Evolutionary conservation across 2,888 invertebrate species (phyloP).

Genomic region (Miltochrista miniata): DNA sequence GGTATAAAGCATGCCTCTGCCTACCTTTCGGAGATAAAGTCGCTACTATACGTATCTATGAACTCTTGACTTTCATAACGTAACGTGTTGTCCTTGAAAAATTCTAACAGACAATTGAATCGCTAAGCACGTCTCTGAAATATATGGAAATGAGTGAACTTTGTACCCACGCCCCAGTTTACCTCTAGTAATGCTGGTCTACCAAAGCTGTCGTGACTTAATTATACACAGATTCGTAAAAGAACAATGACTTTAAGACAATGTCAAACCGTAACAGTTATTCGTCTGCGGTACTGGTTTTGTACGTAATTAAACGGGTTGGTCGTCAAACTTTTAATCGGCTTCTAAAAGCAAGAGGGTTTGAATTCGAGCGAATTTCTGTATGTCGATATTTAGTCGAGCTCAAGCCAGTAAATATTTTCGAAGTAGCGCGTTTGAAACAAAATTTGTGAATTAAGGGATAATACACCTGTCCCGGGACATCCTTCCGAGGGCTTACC

Average conservation of each 20-base stretch:
- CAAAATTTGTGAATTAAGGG: no score
- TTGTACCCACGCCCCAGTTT: slow-evolving; percentile 40
- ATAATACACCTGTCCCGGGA: no score
- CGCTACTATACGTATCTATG: neutral
- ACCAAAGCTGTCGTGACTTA: slow-evolving; percentile 44
- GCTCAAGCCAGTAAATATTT: no score
- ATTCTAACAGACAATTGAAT: slow-evolving; percentile 25
- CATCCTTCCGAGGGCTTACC: no score
- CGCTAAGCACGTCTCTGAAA: slow-evolving; percentile 50
- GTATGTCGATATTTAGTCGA: no score
- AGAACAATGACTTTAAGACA: slow-evolving; percentile 24
- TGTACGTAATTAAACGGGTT: slow-evolving; percentile 32
- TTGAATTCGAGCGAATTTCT: no score
- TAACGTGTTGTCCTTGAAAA: slow-evolving; percentile 19
- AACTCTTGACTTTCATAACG: neutral
- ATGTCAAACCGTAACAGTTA: slow-evolving; percentile 6
- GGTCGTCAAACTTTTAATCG: no score
- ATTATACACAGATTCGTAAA: slow-evolving; percentile 34
- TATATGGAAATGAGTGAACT: slow-evolving; percentile 63
- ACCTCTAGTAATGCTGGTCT: slow-evolving; percentile 62
- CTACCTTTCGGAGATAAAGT: no score
- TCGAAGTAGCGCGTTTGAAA: no score
- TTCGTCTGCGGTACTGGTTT: slow-evolving; percentile 16
- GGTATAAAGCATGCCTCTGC: no score
- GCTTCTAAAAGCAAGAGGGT: no score